Evolutionary conservation across 2,113 vertebrate genomes (phyloP).

Genomic region (Seriola rivoliana): DNA sequence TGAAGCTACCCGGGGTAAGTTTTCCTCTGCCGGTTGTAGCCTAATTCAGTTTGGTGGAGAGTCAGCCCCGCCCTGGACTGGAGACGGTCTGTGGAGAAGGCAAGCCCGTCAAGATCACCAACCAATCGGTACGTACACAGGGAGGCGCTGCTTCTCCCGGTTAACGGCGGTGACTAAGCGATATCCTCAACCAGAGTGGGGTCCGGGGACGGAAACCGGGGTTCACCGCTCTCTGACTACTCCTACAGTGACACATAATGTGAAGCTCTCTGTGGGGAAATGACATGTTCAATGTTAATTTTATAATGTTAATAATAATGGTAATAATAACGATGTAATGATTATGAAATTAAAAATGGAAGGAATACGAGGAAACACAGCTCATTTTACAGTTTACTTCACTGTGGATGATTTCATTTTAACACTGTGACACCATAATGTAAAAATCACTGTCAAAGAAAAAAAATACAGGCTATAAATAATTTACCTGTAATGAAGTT

Average conservation of each 20-base stretch:
- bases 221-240: background rate
- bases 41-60: slow-evolving; percentile 75
- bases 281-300: background rate
- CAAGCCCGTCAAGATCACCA: slow-evolving; percentile 39
- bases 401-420: too few relatives aligned
- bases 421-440: too few relatives aligned
- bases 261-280: background rate
- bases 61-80: slow-evolving; percentile 82
- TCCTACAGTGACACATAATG: background rate
- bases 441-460: too few relatives aligned
- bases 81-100: slow-evolving; percentile 67
- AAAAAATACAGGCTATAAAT: background rate
- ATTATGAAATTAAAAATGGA: too few relatives aligned
- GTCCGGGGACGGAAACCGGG: slow-evolving; percentile 6
- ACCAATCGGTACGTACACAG: slow-evolving; percentile 72
- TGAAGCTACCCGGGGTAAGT: slow-evolving; percentile 79
- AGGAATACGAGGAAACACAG: too few relatives aligned
- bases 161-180: slow-evolving; percentile 79
- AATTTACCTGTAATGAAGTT: background rate
- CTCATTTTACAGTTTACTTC: too few relatives aligned
- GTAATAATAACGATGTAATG: too few relatives aligned
- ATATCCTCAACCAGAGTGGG: slow-evolving; percentile 38
- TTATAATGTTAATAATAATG: too few relatives aligned
- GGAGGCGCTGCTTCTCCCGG: slow-evolving; percentile 70
- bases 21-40: slow-evolving; percentile 79